Evolutionary conservation across 2,797 vertebrate species (phyloP).

Genomic region (Gobionotothen gibberifrons): DNA sequence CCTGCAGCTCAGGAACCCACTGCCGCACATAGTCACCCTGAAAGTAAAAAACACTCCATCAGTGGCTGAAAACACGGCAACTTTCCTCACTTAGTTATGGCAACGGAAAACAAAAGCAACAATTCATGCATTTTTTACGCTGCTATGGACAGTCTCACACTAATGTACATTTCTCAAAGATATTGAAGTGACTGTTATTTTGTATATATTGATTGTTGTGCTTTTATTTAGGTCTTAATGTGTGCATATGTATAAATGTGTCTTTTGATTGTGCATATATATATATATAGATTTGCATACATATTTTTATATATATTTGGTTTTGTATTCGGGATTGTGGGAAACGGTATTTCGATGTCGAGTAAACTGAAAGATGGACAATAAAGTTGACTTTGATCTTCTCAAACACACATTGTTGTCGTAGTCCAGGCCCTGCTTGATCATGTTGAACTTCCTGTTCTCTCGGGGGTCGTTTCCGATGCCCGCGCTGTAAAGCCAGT

Average conservation of each 20-base stretch:
- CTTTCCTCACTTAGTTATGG: neutral
- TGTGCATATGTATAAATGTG: too few relatives aligned
- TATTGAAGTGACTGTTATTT: too few relatives aligned
- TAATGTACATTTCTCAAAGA: too few relatives aligned
- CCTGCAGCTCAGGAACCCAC: conserved; percentile 86
- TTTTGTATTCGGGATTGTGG: too few relatives aligned
- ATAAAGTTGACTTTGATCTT: neutral
- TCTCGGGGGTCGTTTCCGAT: conserved; percentile 88
- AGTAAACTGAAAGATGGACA: too few relatives aligned
- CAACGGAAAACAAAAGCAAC: conserved; percentile 18
- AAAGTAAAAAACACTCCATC: neutral
- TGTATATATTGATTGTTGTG: too few relatives aligned
- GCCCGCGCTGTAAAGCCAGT: conserved; percentile 89
- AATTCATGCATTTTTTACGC: neutral
- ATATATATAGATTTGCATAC: too few relatives aligned
- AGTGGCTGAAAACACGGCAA: neutral
- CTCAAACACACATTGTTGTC: conserved; percentile 76
- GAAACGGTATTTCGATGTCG: too few relatives aligned
- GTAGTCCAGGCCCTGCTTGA: conserved; percentile 89
- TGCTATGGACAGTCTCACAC: too few relatives aligned
- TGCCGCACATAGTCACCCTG: conserved; percentile 86
- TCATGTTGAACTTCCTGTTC: conserved; percentile 90
- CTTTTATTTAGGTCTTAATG: too few relatives aligned
- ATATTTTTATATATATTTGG: too few relatives aligned
- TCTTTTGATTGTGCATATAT: too few relatives aligned